phyloP scores from a whole-genome alignment of 2,797 vertebrate species.

The Aphelocoma californica region DNA sequence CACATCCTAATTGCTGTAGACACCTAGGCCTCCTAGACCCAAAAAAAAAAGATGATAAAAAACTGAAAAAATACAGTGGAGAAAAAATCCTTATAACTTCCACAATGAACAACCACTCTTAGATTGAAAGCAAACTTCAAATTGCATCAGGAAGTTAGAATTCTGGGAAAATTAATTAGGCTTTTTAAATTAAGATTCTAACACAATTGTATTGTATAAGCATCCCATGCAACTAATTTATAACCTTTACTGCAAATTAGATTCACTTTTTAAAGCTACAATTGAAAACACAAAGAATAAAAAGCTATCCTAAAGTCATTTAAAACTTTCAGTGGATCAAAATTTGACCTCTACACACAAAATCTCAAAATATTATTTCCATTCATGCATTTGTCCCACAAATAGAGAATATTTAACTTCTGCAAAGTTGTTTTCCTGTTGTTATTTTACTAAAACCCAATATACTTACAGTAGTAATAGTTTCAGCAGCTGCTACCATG shows the following conservation, averaged over 20 bases:
- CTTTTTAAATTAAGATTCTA: background rate
- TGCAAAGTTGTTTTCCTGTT: background rate
- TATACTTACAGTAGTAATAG: constrained; percentile 93
- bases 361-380: background rate
- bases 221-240: background rate
- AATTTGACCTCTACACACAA: background rate
- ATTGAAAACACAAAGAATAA: background rate
- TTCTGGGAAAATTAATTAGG: background rate
- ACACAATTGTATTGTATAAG: background rate
- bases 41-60: background rate
- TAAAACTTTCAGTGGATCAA: background rate
- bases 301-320: background rate
- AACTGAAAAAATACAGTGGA: background rate
- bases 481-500: constrained; percentile 97
- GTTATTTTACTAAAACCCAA: background rate
- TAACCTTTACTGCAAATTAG: background rate
- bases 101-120: background rate
- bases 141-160: background rate
- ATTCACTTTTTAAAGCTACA: background rate
- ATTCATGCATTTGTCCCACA: background rate
- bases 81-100: background rate
- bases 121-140: background rate
- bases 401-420: background rate
- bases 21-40: background rate
- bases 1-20: background rate